These are phyloP conservation scores for Sebastes nivosus DNA, from an alignment of 2,797 vertebrate genomes.

Conservation along the genomic window DNA sequence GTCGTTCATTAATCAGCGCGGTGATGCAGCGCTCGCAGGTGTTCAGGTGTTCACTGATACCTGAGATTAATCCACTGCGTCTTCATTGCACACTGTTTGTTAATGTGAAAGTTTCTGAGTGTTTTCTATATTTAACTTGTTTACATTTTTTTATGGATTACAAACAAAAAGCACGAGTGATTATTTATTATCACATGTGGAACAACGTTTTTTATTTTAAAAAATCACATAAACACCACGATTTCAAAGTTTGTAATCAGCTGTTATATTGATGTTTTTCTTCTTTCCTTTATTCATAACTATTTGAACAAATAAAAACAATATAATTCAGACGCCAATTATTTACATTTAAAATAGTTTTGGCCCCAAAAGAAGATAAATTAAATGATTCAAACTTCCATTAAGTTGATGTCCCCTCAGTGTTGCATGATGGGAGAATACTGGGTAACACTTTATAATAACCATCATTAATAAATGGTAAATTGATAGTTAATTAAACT, in stretches of 20 bases:
- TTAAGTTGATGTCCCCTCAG: not conserved
- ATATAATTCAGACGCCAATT: not conserved
- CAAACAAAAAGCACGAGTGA: not conserved
- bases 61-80: conserved; percentile 63
- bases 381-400: not conserved
- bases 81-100: conserved; percentile 13
- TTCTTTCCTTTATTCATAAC: not conserved
- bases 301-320: not conserved
- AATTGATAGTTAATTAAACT: too few relatives aligned
- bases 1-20: conserved; percentile 55
- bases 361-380: not conserved
- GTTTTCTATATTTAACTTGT: conserved; percentile 29
- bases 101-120: conserved; percentile 28
- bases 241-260: not conserved
- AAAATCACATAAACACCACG: not conserved
- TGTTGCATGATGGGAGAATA: not conserved
- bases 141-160: not conserved
- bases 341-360: not conserved
- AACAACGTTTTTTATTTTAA: not conserved
- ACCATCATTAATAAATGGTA: too few relatives aligned
- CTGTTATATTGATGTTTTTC: not conserved
- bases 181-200: not conserved
- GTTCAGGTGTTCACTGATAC: conserved; percentile 71
- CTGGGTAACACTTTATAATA: too few relatives aligned
- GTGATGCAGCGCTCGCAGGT: conserved; percentile 70